Base-by-base conservation (phyloP, 2,888 invertebrate species). In the Thumatha senex region DNA sequence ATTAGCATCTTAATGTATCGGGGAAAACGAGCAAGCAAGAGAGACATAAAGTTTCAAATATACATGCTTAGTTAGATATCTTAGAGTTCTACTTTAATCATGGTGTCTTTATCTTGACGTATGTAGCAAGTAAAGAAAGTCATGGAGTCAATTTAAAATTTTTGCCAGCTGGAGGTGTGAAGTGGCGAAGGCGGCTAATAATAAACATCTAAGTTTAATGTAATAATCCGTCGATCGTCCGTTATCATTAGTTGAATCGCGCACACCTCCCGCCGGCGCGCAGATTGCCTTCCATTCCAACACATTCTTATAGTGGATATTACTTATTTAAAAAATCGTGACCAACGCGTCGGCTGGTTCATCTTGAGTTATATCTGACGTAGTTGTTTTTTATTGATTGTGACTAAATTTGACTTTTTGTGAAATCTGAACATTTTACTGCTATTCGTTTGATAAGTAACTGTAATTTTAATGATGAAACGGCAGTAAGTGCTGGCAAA, bases 181-280 rank as follows among this genome's bases (percentile, higher is more conserved):
- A 82, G 77, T 79, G 58, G 74, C 63, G 74, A 69, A 52, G 63
- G 66, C 74, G 66, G 72, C 65, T 72, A 74, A 80, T 83, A 79
- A 80, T 52, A 48, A 83, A 84, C 81, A 82, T 81, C 76, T 72
- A 74, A 78, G 77, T 80, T 84, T 89, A 89, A 89, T 87, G 89
- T 90, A 89, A 90, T 89, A 91, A 89, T 90, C 87, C 80, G 84
- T 82, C 86, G 86, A 87, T 89, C 84, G 74, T 51, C 66, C 64
- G 80, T 83, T 89, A 90, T 90, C 89, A 88, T 89, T 86, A 87
- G 85, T 77, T 79, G 76, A 78, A 89, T 89, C 89, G 80, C 73
- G 72, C 76, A 70, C 84, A 83, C 89, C 91, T 85, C 90, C 90
- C 87, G 90, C 84, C 76, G 89, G 74, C 82, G 73, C 70, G 79